phyloP scores from a whole-genome alignment of 2,797 vertebrate genomes.

The Melanotaenia nigrans region DNA sequence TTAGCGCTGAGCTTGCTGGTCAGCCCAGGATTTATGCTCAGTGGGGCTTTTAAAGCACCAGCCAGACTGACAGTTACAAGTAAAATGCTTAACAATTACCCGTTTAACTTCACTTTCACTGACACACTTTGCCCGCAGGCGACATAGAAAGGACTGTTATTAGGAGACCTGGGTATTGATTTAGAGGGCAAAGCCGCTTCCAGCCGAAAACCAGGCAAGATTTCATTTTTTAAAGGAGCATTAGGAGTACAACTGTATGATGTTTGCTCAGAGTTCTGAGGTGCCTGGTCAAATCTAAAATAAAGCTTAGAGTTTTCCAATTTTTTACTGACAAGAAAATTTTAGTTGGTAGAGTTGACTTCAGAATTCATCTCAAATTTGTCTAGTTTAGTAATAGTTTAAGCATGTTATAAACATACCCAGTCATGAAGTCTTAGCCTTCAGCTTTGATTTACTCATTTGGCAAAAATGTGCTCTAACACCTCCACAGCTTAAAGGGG shows the following conservation, averaged over 20 bases:
- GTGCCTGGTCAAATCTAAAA: neutral
- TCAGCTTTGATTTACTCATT: too few relatives aligned
- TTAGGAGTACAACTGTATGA: neutral
- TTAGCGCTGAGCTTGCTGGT: slow-evolving; percentile 43
- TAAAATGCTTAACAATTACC: slow-evolving; percentile 40
- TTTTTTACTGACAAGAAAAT: neutral
- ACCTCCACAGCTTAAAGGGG: too few relatives aligned
- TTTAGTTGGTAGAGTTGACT: neutral
- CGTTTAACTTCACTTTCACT: slow-evolving; percentile 50
- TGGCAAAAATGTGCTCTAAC: too few relatives aligned
- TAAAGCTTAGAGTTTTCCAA: neutral
- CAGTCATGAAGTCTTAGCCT: too few relatives aligned
- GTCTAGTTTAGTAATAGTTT: too few relatives aligned
- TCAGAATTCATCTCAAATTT: neutral
- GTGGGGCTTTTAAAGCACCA: slow-evolving; percentile 13
- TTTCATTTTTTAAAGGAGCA: neutral
- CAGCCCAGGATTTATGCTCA: slow-evolving; percentile 6
- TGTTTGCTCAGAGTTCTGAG: neutral
- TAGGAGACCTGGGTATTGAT: slow-evolving; percentile 14
- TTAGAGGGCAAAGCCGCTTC: slow-evolving; percentile 6
- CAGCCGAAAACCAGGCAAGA: slow-evolving; percentile 1
- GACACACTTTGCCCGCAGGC: slow-evolving; percentile 33
- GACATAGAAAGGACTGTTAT: slow-evolving; percentile 23
- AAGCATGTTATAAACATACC: too few relatives aligned
- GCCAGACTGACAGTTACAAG: slow-evolving; percentile 47